phyloP scores from a whole-genome alignment of 2,113 vertebrate genomes.

The Abramis brama region DNA sequence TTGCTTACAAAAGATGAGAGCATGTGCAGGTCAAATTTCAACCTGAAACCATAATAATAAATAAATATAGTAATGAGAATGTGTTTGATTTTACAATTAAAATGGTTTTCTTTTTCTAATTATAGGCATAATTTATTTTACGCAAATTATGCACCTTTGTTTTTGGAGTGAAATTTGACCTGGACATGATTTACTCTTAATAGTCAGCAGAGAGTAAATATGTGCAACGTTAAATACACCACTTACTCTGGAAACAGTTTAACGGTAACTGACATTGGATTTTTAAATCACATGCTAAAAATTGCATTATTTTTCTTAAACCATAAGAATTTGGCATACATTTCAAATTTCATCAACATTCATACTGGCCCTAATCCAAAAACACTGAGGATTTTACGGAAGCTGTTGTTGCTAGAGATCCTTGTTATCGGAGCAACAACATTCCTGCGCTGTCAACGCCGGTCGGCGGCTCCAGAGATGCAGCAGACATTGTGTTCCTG shows the following conservation, averaged over 20 bases:
- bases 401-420: conserved; percentile 15
- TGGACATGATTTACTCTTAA: background rate
- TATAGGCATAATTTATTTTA: no score
- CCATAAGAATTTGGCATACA: background rate
- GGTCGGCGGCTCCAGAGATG: background rate
- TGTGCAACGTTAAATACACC: background rate
- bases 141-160: background rate
- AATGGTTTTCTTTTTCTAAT: no score
- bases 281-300: background rate
- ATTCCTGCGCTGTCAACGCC: conserved; percentile 17
- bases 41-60: background rate
- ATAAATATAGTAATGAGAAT: no score
- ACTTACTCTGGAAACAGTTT: background rate
- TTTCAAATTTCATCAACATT: background rate
- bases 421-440: conserved; percentile 38
- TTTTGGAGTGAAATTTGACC: background rate
- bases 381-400: background rate
- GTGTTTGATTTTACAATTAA: no score
- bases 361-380: no score
- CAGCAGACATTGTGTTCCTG: conserved; percentile 21
- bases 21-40: background rate
- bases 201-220: no score
- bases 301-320: background rate
- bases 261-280: background rate
- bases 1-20: background rate